phyloP scores from a whole-genome alignment of 2,113 vertebrate genomes.

The Probosciger aterrimus region DNA sequence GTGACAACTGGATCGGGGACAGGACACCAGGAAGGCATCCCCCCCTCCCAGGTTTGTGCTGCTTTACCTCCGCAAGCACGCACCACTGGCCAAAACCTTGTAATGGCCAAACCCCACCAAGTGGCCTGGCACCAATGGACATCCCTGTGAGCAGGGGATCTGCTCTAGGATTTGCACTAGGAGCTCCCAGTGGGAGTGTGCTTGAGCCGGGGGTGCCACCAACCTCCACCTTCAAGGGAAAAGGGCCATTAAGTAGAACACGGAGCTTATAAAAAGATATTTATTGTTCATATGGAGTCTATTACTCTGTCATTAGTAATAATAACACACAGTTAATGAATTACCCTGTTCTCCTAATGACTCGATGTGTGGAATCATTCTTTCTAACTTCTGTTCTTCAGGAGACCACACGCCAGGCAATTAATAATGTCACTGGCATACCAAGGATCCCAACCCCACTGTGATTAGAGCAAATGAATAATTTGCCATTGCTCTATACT shows the following conservation, averaged over 20 bases:
- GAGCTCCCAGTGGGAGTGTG: not conserved
- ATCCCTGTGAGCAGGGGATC: not conserved
- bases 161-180: not conserved
- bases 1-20: accelerated
- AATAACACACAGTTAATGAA: slow-evolving; percentile 65
- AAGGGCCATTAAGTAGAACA: slow-evolving; percentile 43
- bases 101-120: not conserved
- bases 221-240: slow-evolving; percentile 6
- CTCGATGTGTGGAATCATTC: slow-evolving; percentile 18
- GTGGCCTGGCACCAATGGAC: not conserved
- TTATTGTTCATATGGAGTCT: slow-evolving; percentile 60
- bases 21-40: not conserved
- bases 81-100: not conserved
- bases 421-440: slow-evolving; percentile 52
- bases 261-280: slow-evolving; percentile 44
- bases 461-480: slow-evolving; percentile 55
- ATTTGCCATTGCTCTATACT: slow-evolving; percentile 21
- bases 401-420: slow-evolving; percentile 35
- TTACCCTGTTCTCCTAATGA: slow-evolving; percentile 54
- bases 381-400: slow-evolving; percentile 27
- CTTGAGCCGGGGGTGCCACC: slow-evolving; percentile 1
- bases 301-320: slow-evolving; percentile 66
- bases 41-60: not conserved
- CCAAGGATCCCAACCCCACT: slow-evolving; percentile 43
- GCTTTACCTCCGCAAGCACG: not conserved